Evolutionary conservation across 2,888 invertebrate genomes (phyloP).

Genomic region (Leucania comma): DNA sequence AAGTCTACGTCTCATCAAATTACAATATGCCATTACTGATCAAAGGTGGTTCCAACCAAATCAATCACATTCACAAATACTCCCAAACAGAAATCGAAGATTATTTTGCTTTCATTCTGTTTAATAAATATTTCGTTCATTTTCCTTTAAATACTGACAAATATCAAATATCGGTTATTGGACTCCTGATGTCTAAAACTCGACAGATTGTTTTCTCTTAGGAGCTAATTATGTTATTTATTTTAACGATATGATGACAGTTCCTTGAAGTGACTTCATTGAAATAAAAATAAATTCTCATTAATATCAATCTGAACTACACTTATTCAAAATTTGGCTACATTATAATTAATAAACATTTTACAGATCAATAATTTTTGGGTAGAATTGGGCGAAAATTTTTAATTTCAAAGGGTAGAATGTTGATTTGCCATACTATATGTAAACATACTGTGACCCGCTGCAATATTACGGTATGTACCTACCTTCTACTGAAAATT

Average conservation of each 20-base stretch:
- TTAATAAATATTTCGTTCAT: neutral
- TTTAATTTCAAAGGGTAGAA: too few species aligned
- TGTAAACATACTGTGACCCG: too few species aligned
- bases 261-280: slow-evolving; percentile 10
- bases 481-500: too few species aligned
- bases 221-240: slow-evolving; percentile 26
- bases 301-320: neutral
- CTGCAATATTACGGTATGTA: too few species aligned
- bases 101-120: neutral
- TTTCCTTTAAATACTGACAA: slow-evolving; percentile 6
- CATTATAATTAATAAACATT: neutral
- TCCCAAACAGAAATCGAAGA: neutral
- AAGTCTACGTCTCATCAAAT: too few species aligned
- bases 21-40: neutral
- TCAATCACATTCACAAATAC: neutral
- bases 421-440: too few species aligned
- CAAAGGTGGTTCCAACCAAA: too few species aligned
- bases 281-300: neutral
- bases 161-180: slow-evolving; percentile 24
- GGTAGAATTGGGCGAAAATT: too few species aligned
- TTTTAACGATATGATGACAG: neutral
- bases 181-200: slow-evolving; percentile 24
- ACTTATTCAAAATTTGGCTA: neutral
- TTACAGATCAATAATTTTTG: neutral
- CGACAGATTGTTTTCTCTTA: slow-evolving; percentile 12